Base-by-base conservation (phyloP, 2,797 vertebrate species). In the Lophius americanus region DNA sequence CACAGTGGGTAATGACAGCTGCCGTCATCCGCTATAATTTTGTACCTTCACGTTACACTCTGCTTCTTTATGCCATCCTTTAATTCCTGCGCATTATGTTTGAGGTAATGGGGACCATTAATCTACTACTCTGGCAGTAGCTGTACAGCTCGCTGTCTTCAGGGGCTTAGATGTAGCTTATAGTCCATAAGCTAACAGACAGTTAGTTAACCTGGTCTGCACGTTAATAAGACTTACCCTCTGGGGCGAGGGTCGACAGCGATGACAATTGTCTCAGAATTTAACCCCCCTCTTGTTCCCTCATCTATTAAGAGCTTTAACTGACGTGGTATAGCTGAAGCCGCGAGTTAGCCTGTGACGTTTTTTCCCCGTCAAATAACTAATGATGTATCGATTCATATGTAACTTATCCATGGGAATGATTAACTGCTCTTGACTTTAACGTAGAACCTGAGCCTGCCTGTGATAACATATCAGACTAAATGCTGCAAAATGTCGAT, bases 61-160 rank as follows among this genome's bases (percentile, higher is more conserved):
- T 9, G 51, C 6, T 58, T 64, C 70, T 69, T 52, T 63, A 84
- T 87, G 82, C 77, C 84, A 60, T 46, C 79, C 74, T 41, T 56
- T 75, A 57, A 35, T 60, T 9, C 51, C 48, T 63, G 65, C 68
- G 32, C 75, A 78, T 42, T 51, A 87, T 86, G 85, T 83, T 83
- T 57, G 83, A 91, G 89, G 89, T 91, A 90, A 85, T 55, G 48
- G 36, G 2, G 42, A 54, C 6, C 9, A 14, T 7, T 39, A 38
- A 50, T 65, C 78, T 48, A 50, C 48, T 47, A 0, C 11, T 50
- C 32, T 41, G 43, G 51, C 49, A 42, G 0, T 60, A 35, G 0
- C 14, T 35, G 10, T 5, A 3, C 35, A 12, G 61, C 49, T 33
- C 55, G 32, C 53, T 38, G 66, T 4, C 53, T 47, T 42, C 23